Base-by-base conservation (phyloP, 2,888 invertebrate species). In the Periphyllus acericola region DNA sequence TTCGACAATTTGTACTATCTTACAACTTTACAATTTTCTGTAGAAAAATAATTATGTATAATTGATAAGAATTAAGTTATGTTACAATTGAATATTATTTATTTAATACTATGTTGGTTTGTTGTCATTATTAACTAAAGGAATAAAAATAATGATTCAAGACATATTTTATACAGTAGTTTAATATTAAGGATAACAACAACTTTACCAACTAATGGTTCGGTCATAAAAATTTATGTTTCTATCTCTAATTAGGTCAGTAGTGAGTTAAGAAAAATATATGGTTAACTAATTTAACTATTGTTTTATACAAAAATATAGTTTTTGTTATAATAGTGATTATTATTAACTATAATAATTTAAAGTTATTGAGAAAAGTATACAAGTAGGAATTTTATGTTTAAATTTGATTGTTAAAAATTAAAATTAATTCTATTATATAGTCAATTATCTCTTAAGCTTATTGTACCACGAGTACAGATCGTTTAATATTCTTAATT, bases 51-150 rank as follows among this genome's bases (percentile, higher is more conserved):
- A 72, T 72, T 32, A 72, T 52, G 21, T 82, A 34, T 52, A 55
- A 34, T 82, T 52, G 34, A 52, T 81, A 71, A 82, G 25, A 2
- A 71, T n/a, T n/a, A n/a, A n/a, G 21, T 81, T 68, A 46, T 46
- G 21, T 40, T 11, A 81, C 81, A 40, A 40, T 40, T 40, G 29
- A 81, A 29, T 68, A 66, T 68, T 14, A 46, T 81, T 40, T 68
- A 19, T 68, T 68, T 81, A 66, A 29, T 68, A 80, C 32, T 68
- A 32, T 80, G 80, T 81, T 68, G 40, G 29, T 46, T n/a, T 68
- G 40, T 81, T 81, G 29, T 68, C 40, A 29, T n/a, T 40, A 29
- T 29, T 68, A 40, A 40, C 66, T 46, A 29, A 46, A 68, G 68
- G 21, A 81, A 81, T 81, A 40, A 68, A 81, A 68, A 9, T 29